These are phyloP conservation scores for Xiphias gladius DNA, from an alignment of 2,113 vertebrate species.

Conservation along the genomic window DNA sequence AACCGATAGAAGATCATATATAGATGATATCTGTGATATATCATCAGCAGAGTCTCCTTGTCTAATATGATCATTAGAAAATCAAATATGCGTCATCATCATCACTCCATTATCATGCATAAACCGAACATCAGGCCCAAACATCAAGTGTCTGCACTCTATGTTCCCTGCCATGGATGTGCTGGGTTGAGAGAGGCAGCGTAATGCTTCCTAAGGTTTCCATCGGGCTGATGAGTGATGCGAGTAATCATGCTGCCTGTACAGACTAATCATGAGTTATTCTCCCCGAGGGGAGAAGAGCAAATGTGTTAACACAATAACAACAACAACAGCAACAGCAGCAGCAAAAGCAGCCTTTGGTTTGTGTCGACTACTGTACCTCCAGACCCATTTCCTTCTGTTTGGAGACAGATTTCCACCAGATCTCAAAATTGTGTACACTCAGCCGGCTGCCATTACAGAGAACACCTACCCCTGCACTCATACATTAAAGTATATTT, in stretches of 20 bases:
- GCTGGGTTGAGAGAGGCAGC: slow-evolving; percentile 31
- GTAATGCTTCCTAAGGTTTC: slow-evolving; percentile 69
- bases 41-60: not conserved
- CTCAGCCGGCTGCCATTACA: slow-evolving; percentile 1
- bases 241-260: slow-evolving; percentile 59
- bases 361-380: not conserved
- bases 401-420: slow-evolving; percentile 34
- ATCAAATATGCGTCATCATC: slow-evolving; percentile 20
- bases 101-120: not conserved
- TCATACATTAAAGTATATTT: slow-evolving; percentile 24
- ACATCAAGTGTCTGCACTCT: slow-evolving; percentile 13
- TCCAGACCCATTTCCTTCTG: slow-evolving; percentile 12
- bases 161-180: slow-evolving; percentile 27
- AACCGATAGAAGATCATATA: not conserved
- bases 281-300: slow-evolving; percentile 34
- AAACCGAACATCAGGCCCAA: not conserved
- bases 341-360: slow-evolving; percentile 17
- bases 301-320: no score
- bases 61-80: slow-evolving; percentile 6
- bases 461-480: slow-evolving; percentile 1
- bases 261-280: slow-evolving; percentile 64
- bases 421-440: slow-evolving; percentile 1
- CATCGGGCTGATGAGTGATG: slow-evolving; percentile 66
- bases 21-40: not conserved
- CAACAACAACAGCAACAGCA: no score